Evolutionary conservation across 2,113 vertebrate genomes (phyloP), one percentile per base, ranked within the genome.

Genomic region (Phoenicopterus ruber): DNA sequence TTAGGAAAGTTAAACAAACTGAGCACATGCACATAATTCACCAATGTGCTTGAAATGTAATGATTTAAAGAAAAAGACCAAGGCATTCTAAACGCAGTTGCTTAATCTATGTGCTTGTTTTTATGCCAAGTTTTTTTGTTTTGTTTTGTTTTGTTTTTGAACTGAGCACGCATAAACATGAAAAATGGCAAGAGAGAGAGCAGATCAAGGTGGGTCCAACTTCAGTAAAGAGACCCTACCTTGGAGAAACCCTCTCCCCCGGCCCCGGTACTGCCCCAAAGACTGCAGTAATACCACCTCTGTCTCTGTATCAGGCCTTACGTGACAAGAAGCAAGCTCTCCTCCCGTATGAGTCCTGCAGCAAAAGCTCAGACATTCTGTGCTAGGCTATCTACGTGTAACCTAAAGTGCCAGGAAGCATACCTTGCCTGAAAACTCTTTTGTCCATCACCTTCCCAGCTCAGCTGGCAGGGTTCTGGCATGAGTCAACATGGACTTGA

Each of bases 311-410:
- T 20, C 24, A 93, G 58, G 25, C 50, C 25, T 74, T 47, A 66
- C 4, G 50, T 13, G 32, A 38, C 55, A 66, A 25, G 4, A 86
- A 13, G 18, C 38, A 81, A 82, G 61, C 28, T 52, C 8, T 82
- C 25, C 42, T 63, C 52, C 38, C 22, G 20, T 9, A 6, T 1
- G 4, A 74, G 16, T 29, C n/a, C 57, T 67, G 13, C 11, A 71
- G 46, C 44, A 74, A 78, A 83, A 63, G 9, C 34, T 52, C 67
- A 86, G 21, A 59, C 29, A 69, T 90, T 47, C 47, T 58, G 4
- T 44, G 32, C 55, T 81, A n/a, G n/a, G 32, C 50, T 70, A 34
- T 9, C 21, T 42, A 65, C 8, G 6, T 0, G 0, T 26, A 47
- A n/a, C 9, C 12, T 49, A 10, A 81, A 89, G 25, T 17, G 13